These are phyloP conservation scores for Apamea anceps DNA, from an alignment of 2,888 invertebrate genomes.

Conservation along the genomic window DNA sequence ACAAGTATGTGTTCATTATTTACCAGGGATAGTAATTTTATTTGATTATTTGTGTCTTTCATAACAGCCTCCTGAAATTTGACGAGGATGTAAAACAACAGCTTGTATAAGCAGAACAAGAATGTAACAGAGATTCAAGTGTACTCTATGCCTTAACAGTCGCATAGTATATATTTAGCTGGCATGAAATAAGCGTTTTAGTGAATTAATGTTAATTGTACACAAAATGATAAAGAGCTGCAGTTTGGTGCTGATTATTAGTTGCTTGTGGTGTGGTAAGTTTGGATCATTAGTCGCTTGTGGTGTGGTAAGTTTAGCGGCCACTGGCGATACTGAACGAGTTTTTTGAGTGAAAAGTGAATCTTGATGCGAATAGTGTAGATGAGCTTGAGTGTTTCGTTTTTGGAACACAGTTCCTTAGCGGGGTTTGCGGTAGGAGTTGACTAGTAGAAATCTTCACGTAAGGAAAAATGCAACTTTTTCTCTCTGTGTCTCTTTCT, in stretches of 20 bases:
- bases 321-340: background rate
- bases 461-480: background rate
- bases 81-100: too few relatives aligned
- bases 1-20: too few relatives aligned
- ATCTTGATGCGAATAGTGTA: background rate
- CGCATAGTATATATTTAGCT: conserved; percentile 22
- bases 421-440: too few relatives aligned
- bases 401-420: too few relatives aligned
- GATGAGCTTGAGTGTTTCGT: too few relatives aligned
- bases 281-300: background rate
- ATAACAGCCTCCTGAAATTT: too few relatives aligned
- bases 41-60: too few relatives aligned
- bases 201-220: conserved; percentile 10
- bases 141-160: conserved; percentile 29
- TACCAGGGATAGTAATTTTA: too few relatives aligned
- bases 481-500: background rate
- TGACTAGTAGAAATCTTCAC: too few relatives aligned
- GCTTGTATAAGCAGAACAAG: too few relatives aligned
- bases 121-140: background rate
- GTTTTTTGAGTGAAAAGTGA: background rate
- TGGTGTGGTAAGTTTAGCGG: conserved; percentile 39
- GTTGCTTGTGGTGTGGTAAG: conserved; percentile 30
- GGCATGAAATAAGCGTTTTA: conserved; percentile 23
- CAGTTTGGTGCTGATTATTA: conserved; percentile 7
- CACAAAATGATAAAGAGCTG: conserved; percentile 30